A percentile compares a stretch with the other conserved stretches of the same genome.
Conservation (phyloP, 2,888 invertebrate genomes). For the Tenthredo livida region DNA sequence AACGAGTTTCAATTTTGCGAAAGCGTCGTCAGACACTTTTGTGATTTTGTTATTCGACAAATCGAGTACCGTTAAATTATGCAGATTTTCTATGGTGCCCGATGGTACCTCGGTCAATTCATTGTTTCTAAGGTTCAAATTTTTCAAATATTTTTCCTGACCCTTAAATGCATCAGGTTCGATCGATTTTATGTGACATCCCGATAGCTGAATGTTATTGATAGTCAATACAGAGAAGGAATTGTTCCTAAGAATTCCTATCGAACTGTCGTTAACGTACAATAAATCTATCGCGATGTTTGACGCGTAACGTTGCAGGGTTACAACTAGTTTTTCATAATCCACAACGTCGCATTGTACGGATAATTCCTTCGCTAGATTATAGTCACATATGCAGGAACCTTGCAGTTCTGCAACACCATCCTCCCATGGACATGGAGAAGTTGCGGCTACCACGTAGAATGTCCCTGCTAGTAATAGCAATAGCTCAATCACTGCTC, state of each 20-base stretch:
- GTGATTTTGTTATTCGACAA: constrained; percentile 90
- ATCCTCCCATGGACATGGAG: constrained; percentile 93
- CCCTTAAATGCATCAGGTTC: constrained; percentile 89
- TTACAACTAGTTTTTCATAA: constrained; percentile 86
- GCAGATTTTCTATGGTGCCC: constrained; percentile 84
- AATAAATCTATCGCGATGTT: constrained; percentile 87
- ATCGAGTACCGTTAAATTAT: constrained; percentile 89
- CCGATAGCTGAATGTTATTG: constrained; percentile 91
- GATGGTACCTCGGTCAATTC: constrained; percentile 89
- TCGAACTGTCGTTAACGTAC: constrained; percentile 93
- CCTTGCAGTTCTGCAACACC: constrained; percentile 88
- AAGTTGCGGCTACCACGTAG: constrained; percentile 72
- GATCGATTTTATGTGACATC: constrained; percentile 87
- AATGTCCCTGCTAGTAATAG: constrained; percentile 62
- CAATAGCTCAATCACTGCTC: constrained; percentile 57
- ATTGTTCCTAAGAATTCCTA: constrained; percentile 84
- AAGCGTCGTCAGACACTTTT: constrained; percentile 87
- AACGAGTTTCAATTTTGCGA: constrained; percentile 87
- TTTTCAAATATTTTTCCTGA: constrained; percentile 89
- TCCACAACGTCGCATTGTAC: constrained; percentile 95
- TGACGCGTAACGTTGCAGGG: constrained; percentile 85
- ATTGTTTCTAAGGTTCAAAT: constrained; percentile 92
- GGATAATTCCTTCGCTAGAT: constrained; percentile 90
- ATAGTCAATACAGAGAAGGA: constrained; percentile 86
- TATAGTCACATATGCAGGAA: constrained; percentile 93